phyloP scores from a whole-genome alignment of 1,140 invertebrate species.

The Armadillidium nasatum region DNA sequence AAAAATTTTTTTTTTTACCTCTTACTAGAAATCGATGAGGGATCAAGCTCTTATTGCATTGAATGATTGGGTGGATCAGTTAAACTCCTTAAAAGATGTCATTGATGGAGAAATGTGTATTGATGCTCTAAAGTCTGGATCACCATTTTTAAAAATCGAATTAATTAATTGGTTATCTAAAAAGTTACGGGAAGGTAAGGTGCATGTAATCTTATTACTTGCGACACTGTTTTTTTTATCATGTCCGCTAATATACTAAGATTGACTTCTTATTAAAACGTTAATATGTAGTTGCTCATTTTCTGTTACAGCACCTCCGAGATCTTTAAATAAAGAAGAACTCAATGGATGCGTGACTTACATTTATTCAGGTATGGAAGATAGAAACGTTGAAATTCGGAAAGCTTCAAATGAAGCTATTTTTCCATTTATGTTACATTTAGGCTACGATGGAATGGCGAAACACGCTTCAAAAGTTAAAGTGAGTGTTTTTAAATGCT shows the following conservation, averaged over 20 bases:
- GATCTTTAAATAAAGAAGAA: slow-evolving; percentile 62
- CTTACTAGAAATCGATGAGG: slow-evolving; percentile 66
- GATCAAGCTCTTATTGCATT: slow-evolving; percentile 70
- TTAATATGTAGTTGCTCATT: background rate
- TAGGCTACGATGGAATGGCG: slow-evolving; percentile 76
- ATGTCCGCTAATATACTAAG: no score
- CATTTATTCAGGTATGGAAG: slow-evolving; percentile 79
- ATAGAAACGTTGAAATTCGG: slow-evolving; percentile 83
- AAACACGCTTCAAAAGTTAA: slow-evolving; percentile 76
- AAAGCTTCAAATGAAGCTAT: slow-evolving; percentile 84
- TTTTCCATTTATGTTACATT: slow-evolving; percentile 86
- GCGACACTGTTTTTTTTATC: background rate
- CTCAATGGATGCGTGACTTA: slow-evolving; percentile 68
- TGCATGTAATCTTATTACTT: background rate
- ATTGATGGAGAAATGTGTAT: slow-evolving; percentile 83
- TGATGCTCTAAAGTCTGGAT: slow-evolving; percentile 77
- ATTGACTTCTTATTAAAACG: no score
- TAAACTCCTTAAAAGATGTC: slow-evolving; percentile 65
- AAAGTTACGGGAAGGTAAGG: slow-evolving; percentile 65
- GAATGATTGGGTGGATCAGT: slow-evolving; percentile 72
- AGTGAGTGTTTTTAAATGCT: slow-evolving; percentile 51
- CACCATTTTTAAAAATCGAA: slow-evolving; percentile 72
- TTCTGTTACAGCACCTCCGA: slow-evolving; percentile 32
- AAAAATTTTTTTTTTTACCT: slow-evolving; percentile 8
- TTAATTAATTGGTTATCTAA: slow-evolving; percentile 78